Percentiles rank a stretch among this genome's conserved stretches.
Evolutionary conservation across 2,888 invertebrate species (phyloP).

Genomic region (Patella ulyssiponensis): DNA sequence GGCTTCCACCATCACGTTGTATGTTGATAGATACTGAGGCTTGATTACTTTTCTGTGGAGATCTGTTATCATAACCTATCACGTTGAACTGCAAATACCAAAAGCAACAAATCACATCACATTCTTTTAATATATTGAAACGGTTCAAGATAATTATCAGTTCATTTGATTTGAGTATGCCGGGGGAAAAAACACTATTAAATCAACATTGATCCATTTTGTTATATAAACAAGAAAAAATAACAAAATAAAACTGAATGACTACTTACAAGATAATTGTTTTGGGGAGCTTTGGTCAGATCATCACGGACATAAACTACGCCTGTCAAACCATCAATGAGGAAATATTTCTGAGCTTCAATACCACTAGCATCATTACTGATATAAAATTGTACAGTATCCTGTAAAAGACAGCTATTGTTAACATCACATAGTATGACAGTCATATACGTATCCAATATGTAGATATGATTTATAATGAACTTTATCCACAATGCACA

Average conservation of each 20-base stretch:
- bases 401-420: neutral
- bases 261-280: neutral
- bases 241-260: neutral
- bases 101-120: neutral
- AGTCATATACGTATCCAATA: neutral
- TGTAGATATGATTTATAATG: no score
- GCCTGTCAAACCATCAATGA: neutral
- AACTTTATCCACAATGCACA: no score
- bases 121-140: no score
- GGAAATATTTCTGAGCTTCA: neutral
- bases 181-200: no score
- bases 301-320: neutral
- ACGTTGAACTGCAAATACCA: neutral
- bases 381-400: neutral
- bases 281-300: neutral
- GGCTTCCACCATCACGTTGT: neutral
- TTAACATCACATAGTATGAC: neutral
- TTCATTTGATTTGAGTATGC: no score
- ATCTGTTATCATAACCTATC: slow-evolving; percentile 1
- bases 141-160: no score
- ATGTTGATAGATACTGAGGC: neutral
- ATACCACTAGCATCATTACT: neutral
- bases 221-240: neutral
- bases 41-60: neutral
- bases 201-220: no score